Base-by-base conservation (phyloP, 2,113 vertebrate species). In the Stercorarius parasiticus region DNA sequence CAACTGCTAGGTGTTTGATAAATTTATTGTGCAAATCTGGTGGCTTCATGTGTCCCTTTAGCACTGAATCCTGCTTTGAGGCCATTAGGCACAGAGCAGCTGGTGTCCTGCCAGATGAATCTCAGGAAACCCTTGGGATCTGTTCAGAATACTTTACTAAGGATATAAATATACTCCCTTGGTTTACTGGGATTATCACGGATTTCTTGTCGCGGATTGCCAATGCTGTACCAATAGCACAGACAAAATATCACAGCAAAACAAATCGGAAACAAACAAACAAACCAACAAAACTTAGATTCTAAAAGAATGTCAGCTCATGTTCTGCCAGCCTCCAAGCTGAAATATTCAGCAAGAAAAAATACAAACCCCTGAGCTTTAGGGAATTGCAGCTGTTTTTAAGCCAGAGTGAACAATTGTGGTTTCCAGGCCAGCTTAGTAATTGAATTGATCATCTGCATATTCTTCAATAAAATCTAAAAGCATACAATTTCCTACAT, bases 361-460 rank as follows among this genome's bases (percentile, higher is more conserved):
- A 96, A 93, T n/a, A 78, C 56, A 97, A 90, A 61, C 45, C 27
- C 50, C 55, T 40, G 47, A 88, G 62, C 52, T 85, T 79, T 61
- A 70, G 36, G 70, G 61, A 89, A 90, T 9, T 74, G 22, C 26
- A 42, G 38, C 40, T 78, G 47, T 8, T 95, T 83, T 76, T 67
- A 91, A 80, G n/a, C 22, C 81, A 94, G 81, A 82, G 34, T 22
- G 56, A 92, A 79, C 43, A 93, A 80, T 6, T 84, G 77, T 2
- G 4, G 26, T 74, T 93, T 90, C 56, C 88, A 89, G 82, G 42
- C 50, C 67, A 88, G 64, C 30, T 72, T 34, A 65, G 70, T 86
- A 95, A 93, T 53, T 76, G 53, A 69, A 95, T 32, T 95, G 82
- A 90, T 89, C 79, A 84, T 71, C 90, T 84, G 65, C 80, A 79